Percentiles rank a stretch among this genome's conserved stretches.
phyloP scores from a whole-genome alignment of 1,140 invertebrate genomes.

The Drosophila virilis region DNA sequence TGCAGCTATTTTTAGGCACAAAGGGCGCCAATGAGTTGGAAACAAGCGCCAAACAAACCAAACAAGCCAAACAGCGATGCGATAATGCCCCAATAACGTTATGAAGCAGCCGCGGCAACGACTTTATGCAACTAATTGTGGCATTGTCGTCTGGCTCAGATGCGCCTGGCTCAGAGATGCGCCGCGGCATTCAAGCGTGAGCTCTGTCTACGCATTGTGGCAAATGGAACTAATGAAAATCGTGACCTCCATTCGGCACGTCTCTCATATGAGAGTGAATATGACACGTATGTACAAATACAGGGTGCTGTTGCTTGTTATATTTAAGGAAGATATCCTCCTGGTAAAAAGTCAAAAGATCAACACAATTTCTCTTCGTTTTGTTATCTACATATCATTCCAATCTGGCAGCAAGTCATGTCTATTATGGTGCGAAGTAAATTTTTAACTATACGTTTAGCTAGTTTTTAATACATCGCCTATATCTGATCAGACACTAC shows the following conservation, averaged over 20 bases:
- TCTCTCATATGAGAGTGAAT: slow-evolving; percentile 30
- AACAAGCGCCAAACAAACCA: slow-evolving; percentile 21
- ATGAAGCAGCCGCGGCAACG: slow-evolving; percentile 34
- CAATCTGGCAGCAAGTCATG: background rate
- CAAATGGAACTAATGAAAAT: slow-evolving; percentile 82
- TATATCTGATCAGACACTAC: no score
- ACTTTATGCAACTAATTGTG: slow-evolving; percentile 77
- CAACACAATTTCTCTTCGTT: background rate
- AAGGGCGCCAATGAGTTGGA: slow-evolving; percentile 42
- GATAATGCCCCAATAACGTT: slow-evolving; percentile 57
- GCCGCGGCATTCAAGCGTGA: no score
- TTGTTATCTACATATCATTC: background rate
- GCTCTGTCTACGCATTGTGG: slow-evolving; percentile 34
- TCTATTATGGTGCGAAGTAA: no score
- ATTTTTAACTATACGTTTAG: background rate
- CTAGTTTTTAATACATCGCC: background rate
- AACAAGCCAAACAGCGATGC: slow-evolving; percentile 50
- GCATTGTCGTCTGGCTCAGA: slow-evolving; percentile 54
- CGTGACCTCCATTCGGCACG: slow-evolving; percentile 69
- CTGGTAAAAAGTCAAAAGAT: no score
- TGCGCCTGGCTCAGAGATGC: slow-evolving; percentile 3
- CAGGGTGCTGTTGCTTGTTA: slow-evolving; percentile 9
- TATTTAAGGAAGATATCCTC: no score
- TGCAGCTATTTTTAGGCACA: slow-evolving; percentile 58
- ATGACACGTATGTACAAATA: slow-evolving; percentile 12